Evolutionary conservation across 2,797 vertebrate species (phyloP).

Genomic region (Borostomias antarcticus): DNA sequence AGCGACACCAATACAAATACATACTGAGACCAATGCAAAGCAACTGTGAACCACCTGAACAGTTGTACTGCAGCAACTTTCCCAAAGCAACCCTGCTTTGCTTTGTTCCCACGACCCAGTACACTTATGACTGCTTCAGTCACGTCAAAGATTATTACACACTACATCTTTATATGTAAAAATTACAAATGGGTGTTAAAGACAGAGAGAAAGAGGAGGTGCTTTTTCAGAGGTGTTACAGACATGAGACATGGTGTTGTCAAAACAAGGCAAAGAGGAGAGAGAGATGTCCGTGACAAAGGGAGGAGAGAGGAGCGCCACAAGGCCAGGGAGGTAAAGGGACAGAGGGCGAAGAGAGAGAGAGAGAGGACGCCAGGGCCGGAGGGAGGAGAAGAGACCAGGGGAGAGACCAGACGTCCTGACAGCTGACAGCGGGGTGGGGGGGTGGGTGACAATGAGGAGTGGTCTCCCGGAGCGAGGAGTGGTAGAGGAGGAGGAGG

Average conservation of each 20-base stretch:
- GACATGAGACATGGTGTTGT: conserved; percentile 28
- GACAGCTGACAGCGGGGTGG: conserved; percentile 59
- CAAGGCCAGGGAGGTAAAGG: conserved; percentile 31
- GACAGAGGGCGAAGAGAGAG: conserved; percentile 33
- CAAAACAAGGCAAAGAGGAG: not conserved
- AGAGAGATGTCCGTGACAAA: not conserved
- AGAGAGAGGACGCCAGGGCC: conserved; percentile 5
- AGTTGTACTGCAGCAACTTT: not conserved
- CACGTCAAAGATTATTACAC: not conserved
- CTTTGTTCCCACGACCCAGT: conserved; percentile 25
- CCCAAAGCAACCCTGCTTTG: conserved; percentile 24
- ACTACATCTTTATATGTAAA: conserved; percentile 25
- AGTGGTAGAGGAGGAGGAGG: conserved; percentile 70
- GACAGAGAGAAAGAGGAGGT: conserved; percentile 31
- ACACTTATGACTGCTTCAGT: not conserved
- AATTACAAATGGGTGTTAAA: conserved; percentile 31
- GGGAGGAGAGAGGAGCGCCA: conserved; percentile 25
- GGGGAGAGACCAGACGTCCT: conserved; percentile 58
- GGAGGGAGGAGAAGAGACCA: not conserved
- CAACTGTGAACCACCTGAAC: conserved; percentile 13
- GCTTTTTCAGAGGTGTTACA: conserved; percentile 43
- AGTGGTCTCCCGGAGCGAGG: conserved; percentile 63
- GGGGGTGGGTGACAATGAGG: conserved; percentile 61
- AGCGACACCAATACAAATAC: conserved; percentile 28
- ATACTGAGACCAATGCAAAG: conserved; percentile 37